phyloP scores from a whole-genome alignment of 2,888 invertebrate genomes.

The Philonicus albiceps region DNA sequence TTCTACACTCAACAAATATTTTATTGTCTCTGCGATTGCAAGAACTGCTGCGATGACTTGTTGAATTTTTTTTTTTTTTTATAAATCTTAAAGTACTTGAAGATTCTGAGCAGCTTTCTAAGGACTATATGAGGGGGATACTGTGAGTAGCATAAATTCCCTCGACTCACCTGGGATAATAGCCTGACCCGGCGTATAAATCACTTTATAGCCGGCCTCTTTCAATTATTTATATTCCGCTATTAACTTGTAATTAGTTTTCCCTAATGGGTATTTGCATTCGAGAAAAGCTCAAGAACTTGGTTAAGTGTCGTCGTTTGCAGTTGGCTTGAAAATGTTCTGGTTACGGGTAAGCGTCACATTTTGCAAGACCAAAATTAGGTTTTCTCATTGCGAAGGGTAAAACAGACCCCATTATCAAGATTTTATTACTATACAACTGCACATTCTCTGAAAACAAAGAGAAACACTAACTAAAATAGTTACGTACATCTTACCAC shows the following conservation, averaged over 20 bases:
- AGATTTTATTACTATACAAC: too few relatives aligned
- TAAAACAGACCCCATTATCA: too few relatives aligned
- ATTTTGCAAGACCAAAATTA: not conserved
- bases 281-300: not conserved
- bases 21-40: not conserved
- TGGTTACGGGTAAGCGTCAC: not conserved
- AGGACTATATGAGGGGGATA: not conserved
- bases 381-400: not conserved
- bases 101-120: not conserved
- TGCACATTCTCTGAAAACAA: too few relatives aligned
- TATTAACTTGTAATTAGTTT: conserved; percentile 22
- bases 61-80: not conserved
- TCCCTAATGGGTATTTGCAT: conserved; percentile 1
- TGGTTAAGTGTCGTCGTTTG: not conserved
- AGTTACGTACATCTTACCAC: too few relatives aligned
- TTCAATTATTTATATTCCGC: conserved; percentile 7
- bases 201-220: not conserved
- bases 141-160: not conserved
- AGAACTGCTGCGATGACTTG: not conserved
- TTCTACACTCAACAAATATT: not conserved
- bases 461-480: too few relatives aligned
- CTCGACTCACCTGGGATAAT: not conserved
- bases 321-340: not conserved
- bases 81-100: not conserved
- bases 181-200: not conserved